These are phyloP conservation scores for Dicrostonyx torquatus DNA, from an alignment of 2,797 vertebrate genomes.

Conservation along the genomic window DNA sequence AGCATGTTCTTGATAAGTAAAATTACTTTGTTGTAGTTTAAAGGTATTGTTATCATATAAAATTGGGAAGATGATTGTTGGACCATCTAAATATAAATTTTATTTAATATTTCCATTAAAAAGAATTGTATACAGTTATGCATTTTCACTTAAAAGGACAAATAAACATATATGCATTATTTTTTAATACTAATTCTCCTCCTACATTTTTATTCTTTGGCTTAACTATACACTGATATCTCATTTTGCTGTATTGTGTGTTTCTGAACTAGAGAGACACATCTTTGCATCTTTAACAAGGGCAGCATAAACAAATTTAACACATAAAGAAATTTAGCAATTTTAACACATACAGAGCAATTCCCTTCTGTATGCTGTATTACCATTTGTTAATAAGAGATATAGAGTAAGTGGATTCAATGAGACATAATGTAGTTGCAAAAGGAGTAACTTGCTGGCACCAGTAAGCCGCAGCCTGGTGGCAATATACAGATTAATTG, in stretches of 20 bases:
- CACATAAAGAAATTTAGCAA: background rate
- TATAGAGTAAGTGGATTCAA: no score
- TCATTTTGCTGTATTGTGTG: background rate
- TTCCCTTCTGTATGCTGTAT: no score
- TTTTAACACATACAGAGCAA: no score
- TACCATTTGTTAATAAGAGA: no score
- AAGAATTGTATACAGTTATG: slow-evolving; percentile 51
- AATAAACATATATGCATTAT: background rate
- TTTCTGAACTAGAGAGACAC: background rate
- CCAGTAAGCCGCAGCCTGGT: no score
- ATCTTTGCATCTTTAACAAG: background rate
- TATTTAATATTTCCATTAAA: slow-evolving; percentile 77
- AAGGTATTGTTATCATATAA: slow-evolving; percentile 74
- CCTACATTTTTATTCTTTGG: background rate
- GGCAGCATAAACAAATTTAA: background rate
- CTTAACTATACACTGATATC: background rate
- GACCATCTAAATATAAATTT: slow-evolving; percentile 82
- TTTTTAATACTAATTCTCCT: background rate
- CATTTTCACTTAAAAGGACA: background rate
- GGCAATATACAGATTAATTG: no score
- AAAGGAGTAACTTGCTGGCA: no score
- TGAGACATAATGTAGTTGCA: no score
- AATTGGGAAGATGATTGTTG: slow-evolving; percentile 78
- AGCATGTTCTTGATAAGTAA: slow-evolving; percentile 80
- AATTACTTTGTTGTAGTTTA: slow-evolving; percentile 67